A percentile compares a stretch with the other conserved stretches of the same genome.
phyloP scores from a whole-genome alignment of 2,113 vertebrate species.

The Mus musculus region GRCm39 chr3:83458001-83458500 shows the following conservation, averaged over 20 bases:
- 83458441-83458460: not conserved
- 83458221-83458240: conserved; percentile 5
- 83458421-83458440: not conserved
- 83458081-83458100: not conserved
- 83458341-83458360: not conserved
- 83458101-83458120: not conserved
- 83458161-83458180: not conserved
- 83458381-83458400: not conserved
- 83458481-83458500: not conserved
- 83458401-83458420: not conserved
- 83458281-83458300: not conserved
- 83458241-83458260: not conserved
- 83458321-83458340: not conserved
- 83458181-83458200: not conserved
- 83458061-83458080: not conserved
- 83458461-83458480: not conserved
- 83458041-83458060: not conserved
- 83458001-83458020: not conserved
- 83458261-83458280: not conserved
- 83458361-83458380: conserved; percentile 12
- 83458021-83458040: not conserved
- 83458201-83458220: not conserved
- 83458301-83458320: not conserved
- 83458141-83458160: not conserved
- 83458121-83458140: not conserved